A percentile compares a stretch with the other conserved stretches of the same genome.
Conservation (phyloP, 2,888 invertebrate species). For the Eupithecia inturbata region DNA sequence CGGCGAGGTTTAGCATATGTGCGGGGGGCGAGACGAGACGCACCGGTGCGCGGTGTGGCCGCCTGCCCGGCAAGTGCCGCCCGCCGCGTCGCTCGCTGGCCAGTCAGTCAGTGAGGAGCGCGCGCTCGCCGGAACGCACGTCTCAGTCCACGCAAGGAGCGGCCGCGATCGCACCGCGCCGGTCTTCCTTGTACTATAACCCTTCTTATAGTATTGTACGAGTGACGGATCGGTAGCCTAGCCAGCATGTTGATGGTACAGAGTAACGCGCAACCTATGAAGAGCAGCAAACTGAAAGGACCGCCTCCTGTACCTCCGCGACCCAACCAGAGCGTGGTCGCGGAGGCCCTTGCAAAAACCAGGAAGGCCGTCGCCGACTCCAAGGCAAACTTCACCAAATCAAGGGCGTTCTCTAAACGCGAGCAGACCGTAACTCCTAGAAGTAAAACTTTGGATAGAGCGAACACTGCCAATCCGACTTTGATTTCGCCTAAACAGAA, state of each 20-base stretch:
- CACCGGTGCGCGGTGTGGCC: slow-evolving; percentile 27
- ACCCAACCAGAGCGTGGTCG: slow-evolving; percentile 89
- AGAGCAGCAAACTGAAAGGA: slow-evolving; percentile 81
- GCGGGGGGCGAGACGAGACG: slow-evolving; percentile 32
- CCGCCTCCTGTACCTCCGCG: slow-evolving; percentile 93
- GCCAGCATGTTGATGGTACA: slow-evolving; percentile 82
- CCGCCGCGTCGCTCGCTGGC: slow-evolving; percentile 38
- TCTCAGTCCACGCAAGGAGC: slow-evolving; percentile 58
- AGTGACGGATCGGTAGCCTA: slow-evolving; percentile 67
- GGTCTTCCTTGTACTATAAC: slow-evolving; percentile 79
- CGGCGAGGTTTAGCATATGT: slow-evolving; percentile 17
- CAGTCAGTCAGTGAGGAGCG: slow-evolving; percentile 64
- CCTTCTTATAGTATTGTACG: slow-evolving; percentile 78
- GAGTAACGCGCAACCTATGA: slow-evolving; percentile 84
- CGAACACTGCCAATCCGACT: slow-evolving; percentile 61
- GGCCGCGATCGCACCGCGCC: slow-evolving; percentile 68
- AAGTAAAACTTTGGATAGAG: slow-evolving; percentile 75
- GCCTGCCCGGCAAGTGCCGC: slow-evolving; percentile 43
- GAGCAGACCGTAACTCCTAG: slow-evolving; percentile 63
- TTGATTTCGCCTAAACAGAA: slow-evolving; percentile 78
- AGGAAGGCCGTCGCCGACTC: slow-evolving; percentile 82
- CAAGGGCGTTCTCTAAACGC: slow-evolving; percentile 69
- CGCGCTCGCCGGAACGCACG: slow-evolving; percentile 70
- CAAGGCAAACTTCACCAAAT: slow-evolving; percentile 73
- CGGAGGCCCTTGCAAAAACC: slow-evolving; percentile 88